A percentile compares a stretch with the other conserved stretches of the same genome.
Evolutionary conservation across 2,888 invertebrate genomes (phyloP).

Genomic region (Caenorhabditis macrosperma): DNA sequence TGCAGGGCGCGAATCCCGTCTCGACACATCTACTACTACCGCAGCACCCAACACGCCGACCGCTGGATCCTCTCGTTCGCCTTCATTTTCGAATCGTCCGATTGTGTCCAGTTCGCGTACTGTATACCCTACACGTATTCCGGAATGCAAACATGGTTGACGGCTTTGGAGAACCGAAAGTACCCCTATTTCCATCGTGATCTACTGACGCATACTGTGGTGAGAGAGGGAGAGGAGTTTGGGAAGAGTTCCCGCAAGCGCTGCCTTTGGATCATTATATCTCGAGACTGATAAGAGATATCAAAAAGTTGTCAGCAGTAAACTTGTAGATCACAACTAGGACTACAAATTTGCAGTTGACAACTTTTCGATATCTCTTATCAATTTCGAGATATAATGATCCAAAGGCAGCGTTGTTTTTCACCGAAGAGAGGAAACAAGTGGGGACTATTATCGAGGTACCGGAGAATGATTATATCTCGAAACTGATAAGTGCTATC

Average conservation of each 20-base stretch:
- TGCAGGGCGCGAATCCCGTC: conserved; percentile 88
- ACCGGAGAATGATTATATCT: too few relatives aligned
- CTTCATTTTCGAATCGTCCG: conserved; percentile 92
- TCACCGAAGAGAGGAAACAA: too few relatives aligned
- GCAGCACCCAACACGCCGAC: conserved; percentile 90
- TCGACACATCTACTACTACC: conserved; percentile 92
- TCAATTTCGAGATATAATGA: too few relatives aligned
- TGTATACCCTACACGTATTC: conserved; percentile 97
- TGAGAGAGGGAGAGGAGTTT: conserved; percentile 73
- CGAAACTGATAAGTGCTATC: too few relatives aligned
- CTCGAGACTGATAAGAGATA: too few relatives aligned
- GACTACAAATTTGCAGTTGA: background rate
- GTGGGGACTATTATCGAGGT: too few relatives aligned
- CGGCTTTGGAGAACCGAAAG: conserved; percentile 85
- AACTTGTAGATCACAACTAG: too few relatives aligned
- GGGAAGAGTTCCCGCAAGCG: too few relatives aligned
- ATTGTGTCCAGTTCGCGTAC: conserved; percentile 94
- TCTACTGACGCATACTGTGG: conserved; percentile 84
- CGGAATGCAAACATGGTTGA: conserved; percentile 89
- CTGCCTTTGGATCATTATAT: too few relatives aligned
- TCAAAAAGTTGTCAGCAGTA: too few relatives aligned
- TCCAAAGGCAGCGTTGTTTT: too few relatives aligned
- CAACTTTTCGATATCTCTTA: too few relatives aligned
- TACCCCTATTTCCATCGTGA: conserved; percentile 85
- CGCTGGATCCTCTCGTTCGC: conserved; percentile 94